Conservation (phyloP, 2,797 vertebrate species). For the Acanthurus lineatus region DNA sequence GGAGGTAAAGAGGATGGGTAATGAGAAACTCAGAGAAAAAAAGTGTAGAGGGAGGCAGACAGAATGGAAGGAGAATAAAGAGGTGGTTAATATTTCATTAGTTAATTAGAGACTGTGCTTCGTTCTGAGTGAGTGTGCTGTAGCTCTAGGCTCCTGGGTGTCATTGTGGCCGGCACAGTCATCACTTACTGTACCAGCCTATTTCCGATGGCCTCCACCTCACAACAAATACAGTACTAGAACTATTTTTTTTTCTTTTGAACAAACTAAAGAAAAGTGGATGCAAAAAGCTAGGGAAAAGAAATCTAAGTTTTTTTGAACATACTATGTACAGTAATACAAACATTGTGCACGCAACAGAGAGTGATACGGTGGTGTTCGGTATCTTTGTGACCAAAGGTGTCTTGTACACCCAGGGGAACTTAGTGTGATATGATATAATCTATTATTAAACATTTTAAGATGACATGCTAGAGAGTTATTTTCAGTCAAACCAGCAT, state of each 20-base stretch:
- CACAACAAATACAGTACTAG: slow-evolving; percentile 67
- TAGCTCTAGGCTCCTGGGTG: slow-evolving; percentile 81
- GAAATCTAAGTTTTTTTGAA: neutral
- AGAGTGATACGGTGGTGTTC: neutral
- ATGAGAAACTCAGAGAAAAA: slow-evolving; percentile 60
- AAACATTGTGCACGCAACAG: neutral
- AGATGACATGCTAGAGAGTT: neutral
- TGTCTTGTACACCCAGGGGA: neutral
- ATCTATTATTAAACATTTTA: neutral
- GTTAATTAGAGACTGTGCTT: slow-evolving; percentile 84
- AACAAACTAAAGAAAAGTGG: neutral
- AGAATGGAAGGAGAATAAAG: slow-evolving; percentile 77
- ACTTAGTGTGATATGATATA: slow-evolving; percentile 6
- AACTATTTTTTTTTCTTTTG: slow-evolving; percentile 10
- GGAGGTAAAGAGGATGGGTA: slow-evolving; percentile 66
- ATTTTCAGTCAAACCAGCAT: neutral
- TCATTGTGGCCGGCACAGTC: slow-evolving; percentile 80
- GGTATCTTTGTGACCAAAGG: neutral
- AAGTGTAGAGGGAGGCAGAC: slow-evolving; percentile 65
- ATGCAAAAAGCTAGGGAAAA: neutral
- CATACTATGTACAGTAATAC: neutral
- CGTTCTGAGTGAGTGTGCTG: slow-evolving; percentile 73
- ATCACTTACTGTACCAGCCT: slow-evolving; percentile 81
- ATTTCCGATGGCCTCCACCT: slow-evolving; percentile 67
- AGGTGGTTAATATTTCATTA: slow-evolving; percentile 87